Conservation (phyloP, 2,888 invertebrate species). For the Unio pictorum region DNA sequence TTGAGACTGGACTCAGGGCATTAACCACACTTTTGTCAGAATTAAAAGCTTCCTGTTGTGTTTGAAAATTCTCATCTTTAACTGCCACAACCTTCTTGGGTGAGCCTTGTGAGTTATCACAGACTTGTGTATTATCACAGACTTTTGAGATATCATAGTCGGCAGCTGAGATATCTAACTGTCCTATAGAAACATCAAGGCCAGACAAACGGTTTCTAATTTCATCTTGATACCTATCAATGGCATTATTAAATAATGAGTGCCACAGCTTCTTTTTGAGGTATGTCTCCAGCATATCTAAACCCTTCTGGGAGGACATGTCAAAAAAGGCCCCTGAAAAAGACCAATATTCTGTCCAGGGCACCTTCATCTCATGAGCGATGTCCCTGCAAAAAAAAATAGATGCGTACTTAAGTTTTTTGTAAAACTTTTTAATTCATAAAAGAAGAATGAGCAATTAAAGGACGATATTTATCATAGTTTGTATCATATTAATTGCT, state of each 20-base stretch:
- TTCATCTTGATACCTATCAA: conserved; percentile 18
- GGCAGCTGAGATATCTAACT: no score
- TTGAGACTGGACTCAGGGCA: conserved; percentile 38
- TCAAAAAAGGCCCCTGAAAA: conserved; percentile 88
- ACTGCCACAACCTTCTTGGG: no score
- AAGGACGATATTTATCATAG: no score
- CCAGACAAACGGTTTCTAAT: conserved; percentile 2
- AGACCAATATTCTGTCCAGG: conserved; percentile 95
- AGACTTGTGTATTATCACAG: no score
- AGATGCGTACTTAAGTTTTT: background rate
- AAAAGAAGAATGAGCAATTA: background rate
- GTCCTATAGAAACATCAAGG: background rate
- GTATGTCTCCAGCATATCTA: conserved; percentile 83
- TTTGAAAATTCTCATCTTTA: no score
- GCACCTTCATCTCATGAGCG: conserved; percentile 57
- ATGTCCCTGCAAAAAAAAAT: conserved; percentile 52
- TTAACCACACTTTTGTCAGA: conserved; percentile 19
- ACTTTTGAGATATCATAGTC: no score
- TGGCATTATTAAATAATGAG: conserved; percentile 19
- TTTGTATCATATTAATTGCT: no score
- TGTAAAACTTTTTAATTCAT: background rate
- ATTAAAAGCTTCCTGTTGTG: background rate
- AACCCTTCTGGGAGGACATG: conserved; percentile 82
- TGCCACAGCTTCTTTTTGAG: conserved; percentile 73
- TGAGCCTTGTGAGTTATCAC: no score